Percentiles rank a stretch among this genome's conserved stretches.
Conservation (phyloP, 1,140 invertebrate species). For the Drosophila busckii region DNA sequence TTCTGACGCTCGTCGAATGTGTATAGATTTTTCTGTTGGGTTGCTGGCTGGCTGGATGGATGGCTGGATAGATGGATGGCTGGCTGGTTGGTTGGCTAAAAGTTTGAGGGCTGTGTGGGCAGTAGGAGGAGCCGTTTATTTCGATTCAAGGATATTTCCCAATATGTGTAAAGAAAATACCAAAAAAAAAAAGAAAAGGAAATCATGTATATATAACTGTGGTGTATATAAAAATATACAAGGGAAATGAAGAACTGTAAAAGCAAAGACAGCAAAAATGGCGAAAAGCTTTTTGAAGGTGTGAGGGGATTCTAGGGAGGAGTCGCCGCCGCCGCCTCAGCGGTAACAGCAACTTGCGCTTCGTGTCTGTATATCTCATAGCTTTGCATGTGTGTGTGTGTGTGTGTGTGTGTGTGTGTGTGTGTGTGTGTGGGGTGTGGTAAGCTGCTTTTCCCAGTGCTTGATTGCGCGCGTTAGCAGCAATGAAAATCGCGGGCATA, state of each 20-base stretch:
- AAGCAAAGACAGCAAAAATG: constrained; percentile 58
- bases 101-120: not conserved
- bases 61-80: not conserved
- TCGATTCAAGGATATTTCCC: constrained; percentile 76
- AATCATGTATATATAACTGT: constrained; percentile 7
- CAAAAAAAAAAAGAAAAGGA: constrained; percentile 24
- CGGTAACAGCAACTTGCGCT: constrained; percentile 31
- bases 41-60: not conserved
- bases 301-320: too few species aligned
- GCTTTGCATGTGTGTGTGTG: constrained; percentile 27
- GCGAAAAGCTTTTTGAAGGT: constrained; percentile 31
- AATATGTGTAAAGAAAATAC: constrained; percentile 64
- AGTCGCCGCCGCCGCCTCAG: too few species aligned
- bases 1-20: constrained; percentile 50
- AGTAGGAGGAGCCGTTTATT: constrained; percentile 61
- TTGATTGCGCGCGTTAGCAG: constrained; percentile 72
- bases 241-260: constrained; percentile 38
- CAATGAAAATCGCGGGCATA: constrained; percentile 71
- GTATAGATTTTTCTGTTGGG: constrained; percentile 59
- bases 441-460: constrained; percentile 38
- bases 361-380: constrained; percentile 13
- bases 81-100: not conserved
- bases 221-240: constrained; percentile 12
- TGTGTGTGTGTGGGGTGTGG: not conserved
- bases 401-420: constrained; percentile 2